Conservation (phyloP, 1,140 invertebrate species). For the Luehdorfia chinensis region DNA sequence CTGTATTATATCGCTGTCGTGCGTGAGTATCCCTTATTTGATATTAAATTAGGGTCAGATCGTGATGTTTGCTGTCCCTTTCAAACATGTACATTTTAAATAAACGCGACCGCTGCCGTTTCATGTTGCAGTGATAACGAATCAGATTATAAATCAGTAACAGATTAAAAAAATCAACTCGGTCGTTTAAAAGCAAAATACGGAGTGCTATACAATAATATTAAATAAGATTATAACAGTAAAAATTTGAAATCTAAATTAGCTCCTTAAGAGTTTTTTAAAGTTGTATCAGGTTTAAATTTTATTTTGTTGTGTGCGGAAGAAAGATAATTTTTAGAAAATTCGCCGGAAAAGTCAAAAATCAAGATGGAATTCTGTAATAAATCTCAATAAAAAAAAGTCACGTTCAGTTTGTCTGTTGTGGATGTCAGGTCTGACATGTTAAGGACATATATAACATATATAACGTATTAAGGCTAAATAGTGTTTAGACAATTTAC, state of each 20-base stretch:
- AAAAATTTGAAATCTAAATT: not conserved
- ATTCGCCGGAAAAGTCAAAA: too few relatives aligned
- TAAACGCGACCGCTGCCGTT: not conserved
- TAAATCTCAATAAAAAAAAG: too few relatives aligned
- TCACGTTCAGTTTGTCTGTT: too few relatives aligned
- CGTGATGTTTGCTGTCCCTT: conserved; percentile 1
- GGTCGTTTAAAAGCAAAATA: conserved; percentile 3
- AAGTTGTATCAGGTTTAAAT: too few relatives aligned
- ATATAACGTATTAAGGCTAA: too few relatives aligned
- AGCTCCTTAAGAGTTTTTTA: not conserved
- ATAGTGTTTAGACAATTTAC: too few relatives aligned
- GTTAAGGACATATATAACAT: too few relatives aligned
- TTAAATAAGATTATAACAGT: not conserved
- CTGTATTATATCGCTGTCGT: conserved; percentile 18
- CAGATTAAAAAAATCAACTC: conserved; percentile 8
- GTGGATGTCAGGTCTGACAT: too few relatives aligned
- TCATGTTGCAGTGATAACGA: conserved; percentile 1
- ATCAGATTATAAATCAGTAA: conserved; percentile 6
- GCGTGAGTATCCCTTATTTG: conserved; percentile 20
- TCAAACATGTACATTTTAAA: not conserved
- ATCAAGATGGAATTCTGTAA: too few relatives aligned
- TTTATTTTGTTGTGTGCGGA: too few relatives aligned
- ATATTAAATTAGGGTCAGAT: conserved; percentile 19
- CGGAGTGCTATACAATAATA: not conserved
- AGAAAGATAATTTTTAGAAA: too few relatives aligned